A percentile compares a stretch with the other conserved stretches of the same genome.
Evolutionary conservation across 2,113 vertebrate species (phyloP).

Genomic region (Ptilonorhynchus violaceus): DNA sequence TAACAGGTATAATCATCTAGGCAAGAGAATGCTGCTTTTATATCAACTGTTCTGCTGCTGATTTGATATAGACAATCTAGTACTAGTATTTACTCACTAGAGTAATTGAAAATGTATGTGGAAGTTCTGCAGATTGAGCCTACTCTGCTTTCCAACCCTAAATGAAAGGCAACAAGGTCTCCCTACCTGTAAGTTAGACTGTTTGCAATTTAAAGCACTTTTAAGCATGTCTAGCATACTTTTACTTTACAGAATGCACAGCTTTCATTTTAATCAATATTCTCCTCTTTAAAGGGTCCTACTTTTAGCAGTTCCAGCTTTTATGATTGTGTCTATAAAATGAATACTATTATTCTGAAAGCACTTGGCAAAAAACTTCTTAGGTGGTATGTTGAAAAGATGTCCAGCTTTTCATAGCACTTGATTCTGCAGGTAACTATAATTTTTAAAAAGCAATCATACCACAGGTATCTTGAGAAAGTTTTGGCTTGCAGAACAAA

Average conservation of each 20-base stretch:
- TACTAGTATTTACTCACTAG: background rate
- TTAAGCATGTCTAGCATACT: background rate
- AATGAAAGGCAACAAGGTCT: background rate
- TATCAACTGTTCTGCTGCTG: background rate
- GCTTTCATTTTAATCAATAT: background rate
- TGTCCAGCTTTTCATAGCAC: background rate
- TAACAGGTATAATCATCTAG: slow-evolving; percentile 65
- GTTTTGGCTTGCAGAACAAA: background rate
- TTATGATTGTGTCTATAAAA: background rate
- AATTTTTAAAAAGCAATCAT: background rate
- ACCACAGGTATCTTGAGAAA: background rate
- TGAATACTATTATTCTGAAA: background rate
- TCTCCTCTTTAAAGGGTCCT: background rate
- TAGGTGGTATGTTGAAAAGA: background rate
- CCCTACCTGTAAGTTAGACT: background rate
- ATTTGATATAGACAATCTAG: background rate
- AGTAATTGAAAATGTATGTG: background rate
- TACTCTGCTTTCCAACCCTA: background rate
- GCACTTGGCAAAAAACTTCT: background rate
- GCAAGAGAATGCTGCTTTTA: slow-evolving; percentile 53
- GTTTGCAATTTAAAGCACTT: background rate
- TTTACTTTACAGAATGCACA: background rate
- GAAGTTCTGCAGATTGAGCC: background rate
- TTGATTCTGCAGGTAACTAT: background rate
- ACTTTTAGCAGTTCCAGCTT: background rate